Evolutionary conservation across 2,888 invertebrate genomes (phyloP).

Genomic region (Amphipoea oculea): DNA sequence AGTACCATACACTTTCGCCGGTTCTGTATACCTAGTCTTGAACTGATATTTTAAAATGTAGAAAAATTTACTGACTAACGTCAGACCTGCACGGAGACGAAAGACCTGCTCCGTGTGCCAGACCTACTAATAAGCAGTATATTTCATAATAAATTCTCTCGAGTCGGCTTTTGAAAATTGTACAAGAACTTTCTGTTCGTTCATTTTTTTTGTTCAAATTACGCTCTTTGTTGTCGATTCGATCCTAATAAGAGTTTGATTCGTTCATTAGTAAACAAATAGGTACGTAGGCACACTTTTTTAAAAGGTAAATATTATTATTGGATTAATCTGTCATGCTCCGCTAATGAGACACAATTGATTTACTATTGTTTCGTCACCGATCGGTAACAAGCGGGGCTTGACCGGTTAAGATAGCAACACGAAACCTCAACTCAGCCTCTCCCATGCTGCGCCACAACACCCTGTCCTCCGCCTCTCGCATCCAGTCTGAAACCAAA

Average conservation of each 20-base stretch:
- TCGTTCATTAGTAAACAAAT: background rate
- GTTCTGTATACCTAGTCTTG: background rate
- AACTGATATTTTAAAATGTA: background rate
- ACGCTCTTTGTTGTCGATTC: background rate
- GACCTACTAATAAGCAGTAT: background rate
- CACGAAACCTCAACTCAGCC: background rate
- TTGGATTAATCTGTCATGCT: too few relatives aligned
- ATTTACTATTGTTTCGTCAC: too few relatives aligned
- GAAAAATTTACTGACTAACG: background rate
- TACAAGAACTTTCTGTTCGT: background rate
- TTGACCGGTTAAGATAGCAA: too few relatives aligned
- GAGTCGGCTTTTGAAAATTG: background rate
- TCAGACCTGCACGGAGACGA: too few relatives aligned
- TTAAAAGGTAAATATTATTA: background rate
- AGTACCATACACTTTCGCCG: background rate
- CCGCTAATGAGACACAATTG: too few relatives aligned
- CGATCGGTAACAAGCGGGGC: too few relatives aligned
- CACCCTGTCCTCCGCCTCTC: background rate
- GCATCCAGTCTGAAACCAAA: background rate
- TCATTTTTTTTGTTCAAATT: background rate
- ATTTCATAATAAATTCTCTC: background rate
- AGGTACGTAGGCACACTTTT: background rate
- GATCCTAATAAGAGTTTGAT: too few relatives aligned
- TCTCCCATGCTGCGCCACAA: background rate
- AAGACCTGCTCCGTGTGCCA: too few relatives aligned